phyloP scores from a whole-genome alignment of 1,140 invertebrate genomes.

The Hermetia illucens region DNA sequence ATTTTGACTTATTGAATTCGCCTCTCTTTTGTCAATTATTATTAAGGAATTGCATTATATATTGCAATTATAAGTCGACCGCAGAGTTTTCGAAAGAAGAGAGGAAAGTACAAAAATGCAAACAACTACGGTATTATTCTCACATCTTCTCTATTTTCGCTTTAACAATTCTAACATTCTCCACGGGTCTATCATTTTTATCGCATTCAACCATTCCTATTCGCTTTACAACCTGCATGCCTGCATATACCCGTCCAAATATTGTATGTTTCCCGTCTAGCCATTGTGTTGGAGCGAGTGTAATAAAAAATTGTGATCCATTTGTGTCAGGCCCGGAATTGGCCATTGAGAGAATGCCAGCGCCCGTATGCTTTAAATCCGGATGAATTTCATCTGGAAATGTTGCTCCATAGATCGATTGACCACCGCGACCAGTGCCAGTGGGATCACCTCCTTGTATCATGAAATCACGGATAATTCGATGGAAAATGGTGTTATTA shows the following conservation, averaged over 20 bases:
- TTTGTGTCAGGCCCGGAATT: conserved; percentile 95
- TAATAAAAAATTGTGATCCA: conserved; percentile 98
- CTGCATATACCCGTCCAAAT: conserved; percentile 77
- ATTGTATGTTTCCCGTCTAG: conserved; percentile 95
- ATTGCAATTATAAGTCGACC: too few relatives aligned
- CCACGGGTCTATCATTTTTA: conserved; percentile 75
- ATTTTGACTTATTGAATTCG: too few relatives aligned
- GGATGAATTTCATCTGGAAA: conserved; percentile 94
- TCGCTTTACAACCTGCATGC: conserved; percentile 81
- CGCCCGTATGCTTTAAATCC: conserved; percentile 88
- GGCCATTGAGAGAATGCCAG: conserved; percentile 50
- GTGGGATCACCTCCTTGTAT: conserved; percentile 93
- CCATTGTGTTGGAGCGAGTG: conserved; percentile 92
- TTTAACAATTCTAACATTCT: conserved; percentile 78
- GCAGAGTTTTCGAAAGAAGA: too few relatives aligned
- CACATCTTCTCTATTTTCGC: conserved; percentile 43
- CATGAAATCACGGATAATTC: conserved; percentile 95
- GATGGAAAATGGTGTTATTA: conserved; percentile 91
- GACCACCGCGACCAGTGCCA: conserved; percentile 82
- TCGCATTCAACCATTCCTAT: conserved; percentile 89
- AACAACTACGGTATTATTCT: too few relatives aligned
- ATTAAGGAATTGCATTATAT: too few relatives aligned
- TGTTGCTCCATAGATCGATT: conserved; percentile 88
- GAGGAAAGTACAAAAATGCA: too few relatives aligned
- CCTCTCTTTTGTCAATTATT: too few relatives aligned